A percentile compares a stretch with the other conserved stretches of the same genome.
These are phyloP conservation scores for Hemicrepidius hirtus DNA, from an alignment of 2,888 invertebrate genomes.

Conservation along the genomic window DNA sequence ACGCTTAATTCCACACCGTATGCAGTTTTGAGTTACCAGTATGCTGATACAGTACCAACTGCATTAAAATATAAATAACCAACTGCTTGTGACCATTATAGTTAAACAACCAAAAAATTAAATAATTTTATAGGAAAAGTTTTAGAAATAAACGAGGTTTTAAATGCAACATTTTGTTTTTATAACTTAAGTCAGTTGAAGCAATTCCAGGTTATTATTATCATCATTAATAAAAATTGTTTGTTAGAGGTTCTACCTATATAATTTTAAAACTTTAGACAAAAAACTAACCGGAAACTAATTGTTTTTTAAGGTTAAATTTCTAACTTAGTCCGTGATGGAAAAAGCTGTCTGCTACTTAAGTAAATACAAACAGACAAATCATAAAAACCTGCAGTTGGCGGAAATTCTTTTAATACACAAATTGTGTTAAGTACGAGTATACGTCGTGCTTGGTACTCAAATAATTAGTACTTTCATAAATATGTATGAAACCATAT, in stretches of 20 bases:
- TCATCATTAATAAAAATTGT: constrained; percentile 5
- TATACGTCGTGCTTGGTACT: no score
- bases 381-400: no score
- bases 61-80: no score
- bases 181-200: background rate
- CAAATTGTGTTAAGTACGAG: no score
- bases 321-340: background rate
- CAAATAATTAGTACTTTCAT: no score
- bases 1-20: constrained; percentile 19
- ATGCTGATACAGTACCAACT: no score
- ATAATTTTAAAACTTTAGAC: background rate
- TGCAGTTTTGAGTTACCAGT: no score
- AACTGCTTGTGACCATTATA: no score
- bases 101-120: no score
- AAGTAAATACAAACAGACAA: constrained; percentile 10
- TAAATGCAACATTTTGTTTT: background rate
- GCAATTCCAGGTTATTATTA: constrained; percentile 4
- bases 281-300: background rate
- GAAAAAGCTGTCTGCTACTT: background rate
- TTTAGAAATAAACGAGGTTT: background rate
- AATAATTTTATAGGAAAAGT: no score
- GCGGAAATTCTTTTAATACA: no score
- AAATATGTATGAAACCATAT: no score
- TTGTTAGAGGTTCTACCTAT: background rate
- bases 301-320: constrained; percentile 14